Base-by-base conservation (phyloP, 2,888 invertebrate species). In the Brachylomia viminalis region DNA sequence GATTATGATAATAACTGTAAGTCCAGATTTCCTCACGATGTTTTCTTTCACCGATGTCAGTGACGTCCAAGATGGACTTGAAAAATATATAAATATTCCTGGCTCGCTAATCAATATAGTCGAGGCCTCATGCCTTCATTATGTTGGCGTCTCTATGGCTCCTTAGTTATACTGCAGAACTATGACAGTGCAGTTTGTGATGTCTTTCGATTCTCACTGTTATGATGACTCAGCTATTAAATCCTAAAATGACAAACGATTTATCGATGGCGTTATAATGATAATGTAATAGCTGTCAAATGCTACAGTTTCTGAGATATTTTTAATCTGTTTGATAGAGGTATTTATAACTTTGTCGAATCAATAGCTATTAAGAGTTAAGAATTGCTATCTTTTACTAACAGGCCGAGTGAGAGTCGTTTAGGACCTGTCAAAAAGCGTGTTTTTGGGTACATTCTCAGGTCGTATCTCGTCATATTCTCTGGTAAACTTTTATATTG, bases 331-430 rank as follows among this genome's bases (percentile, higher is more conserved):
- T 49, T 49, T 30, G 1, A 66, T 23, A 47, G 23, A 30, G 15
- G 4, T n/a, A 6, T 54, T 17, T 10, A 54, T 10, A 66, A 66
- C 17, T 49, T 66, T 66, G 2, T 20, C 33, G 4, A 30, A 62
- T n/a, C 11, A 47, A 54, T 49, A 52, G 20, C 42, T 59, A 66
- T 54, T 45, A 30, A 38, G 11, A 59, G 6, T 59, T 30, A 38
- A 33, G 11, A 68, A 58, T 65, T 52, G 62, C 27, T 45, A 64
- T 79, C 23, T n/a, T 65, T 20, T 80, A 79, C 67, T 79, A 81
- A 79, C 79, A 58, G 74, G 49, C 1, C 15, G 17, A 58, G 23
- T 52, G n/a, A 10, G 47, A 49, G 20, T 56, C 11, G 47, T 15
- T 52, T 27, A 52, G 15, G 49, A 27, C 13, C 15, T 20, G 52